A percentile compares a stretch with the other conserved stretches of the same genome.
Conservation (phyloP, 2,797 vertebrate species). For the Champsocephalus esox region DNA sequence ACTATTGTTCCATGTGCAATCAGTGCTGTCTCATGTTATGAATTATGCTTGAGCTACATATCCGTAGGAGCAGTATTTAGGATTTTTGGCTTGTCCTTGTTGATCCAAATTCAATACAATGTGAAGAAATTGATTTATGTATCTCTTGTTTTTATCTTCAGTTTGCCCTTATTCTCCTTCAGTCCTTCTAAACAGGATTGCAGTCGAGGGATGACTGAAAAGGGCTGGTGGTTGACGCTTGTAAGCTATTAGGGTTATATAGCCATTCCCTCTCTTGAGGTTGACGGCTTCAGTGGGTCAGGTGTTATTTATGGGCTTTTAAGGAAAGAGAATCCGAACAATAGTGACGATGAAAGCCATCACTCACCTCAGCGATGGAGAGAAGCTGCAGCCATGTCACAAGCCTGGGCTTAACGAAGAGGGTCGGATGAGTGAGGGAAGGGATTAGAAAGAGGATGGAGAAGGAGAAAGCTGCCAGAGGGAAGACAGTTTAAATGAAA, state of each 20-base stretch:
- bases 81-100: slow-evolving; percentile 2
- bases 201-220: slow-evolving; percentile 32
- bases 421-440: slow-evolving; percentile 17
- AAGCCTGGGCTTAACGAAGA: slow-evolving; percentile 36
- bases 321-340: slow-evolving; percentile 57
- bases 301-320: slow-evolving; percentile 75
- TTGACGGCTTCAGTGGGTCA: slow-evolving; percentile 46
- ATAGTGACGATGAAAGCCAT: slow-evolving; percentile 70
- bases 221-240: slow-evolving; percentile 31
- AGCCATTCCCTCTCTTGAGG: slow-evolving; percentile 40
- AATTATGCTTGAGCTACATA: slow-evolving; percentile 47
- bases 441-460: slow-evolving; percentile 35
- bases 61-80: slow-evolving; percentile 35
- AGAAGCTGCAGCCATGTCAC: slow-evolving; percentile 37
- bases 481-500: slow-evolving; percentile 22
- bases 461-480: slow-evolving; percentile 12
- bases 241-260: slow-evolving; percentile 39
- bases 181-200: slow-evolving; percentile 28
- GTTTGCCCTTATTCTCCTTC: slow-evolving; percentile 13
- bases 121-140: slow-evolving; percentile 20
- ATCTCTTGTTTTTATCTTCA: slow-evolving; percentile 22
- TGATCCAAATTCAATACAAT: slow-evolving; percentile 10
- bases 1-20: slow-evolving; percentile 71
- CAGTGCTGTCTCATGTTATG: slow-evolving; percentile 66
- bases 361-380: slow-evolving; percentile 56